phyloP scores from a whole-genome alignment of 2,113 vertebrate species.

The Syngnathoides biaculeatus region DNA sequence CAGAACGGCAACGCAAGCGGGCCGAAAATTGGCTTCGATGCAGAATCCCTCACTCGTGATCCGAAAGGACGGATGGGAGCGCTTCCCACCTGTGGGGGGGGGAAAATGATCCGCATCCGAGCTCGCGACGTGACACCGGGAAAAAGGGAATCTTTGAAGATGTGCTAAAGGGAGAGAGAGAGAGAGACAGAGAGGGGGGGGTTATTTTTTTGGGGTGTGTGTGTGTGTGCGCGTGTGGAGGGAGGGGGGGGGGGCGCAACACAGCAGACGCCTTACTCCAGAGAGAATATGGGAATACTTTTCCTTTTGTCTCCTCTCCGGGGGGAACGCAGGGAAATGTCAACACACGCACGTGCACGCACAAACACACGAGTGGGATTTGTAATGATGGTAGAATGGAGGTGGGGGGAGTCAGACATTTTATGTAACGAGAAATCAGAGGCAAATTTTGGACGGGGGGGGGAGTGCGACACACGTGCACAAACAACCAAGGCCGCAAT shows the following conservation, averaged over 20 bases:
- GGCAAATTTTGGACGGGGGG: slow-evolving; percentile 45
- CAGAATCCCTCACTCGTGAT: slow-evolving; percentile 16
- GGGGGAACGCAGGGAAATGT: slow-evolving; percentile 54
- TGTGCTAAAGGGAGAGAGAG: slow-evolving; percentile 18
- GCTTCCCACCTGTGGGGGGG: slow-evolving; percentile 28
- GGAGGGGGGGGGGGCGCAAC: slow-evolving; percentile 28
- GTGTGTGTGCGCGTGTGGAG: too few species aligned
- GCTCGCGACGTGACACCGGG: slow-evolving; percentile 30
- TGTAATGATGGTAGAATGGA: slow-evolving; percentile 33
- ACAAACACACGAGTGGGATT: slow-evolving; percentile 33
- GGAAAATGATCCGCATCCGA: slow-evolving; percentile 40
- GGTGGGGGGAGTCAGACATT: slow-evolving; percentile 37
- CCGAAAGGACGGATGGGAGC: slow-evolving; percentile 33
- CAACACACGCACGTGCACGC: slow-evolving; percentile 38
- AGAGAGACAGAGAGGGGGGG: neutral
- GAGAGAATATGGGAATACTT: slow-evolving; percentile 62
- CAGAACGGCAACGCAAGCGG: neutral
- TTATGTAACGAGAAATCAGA: slow-evolving; percentile 55
- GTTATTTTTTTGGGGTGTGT: too few species aligned
- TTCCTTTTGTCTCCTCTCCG: slow-evolving; percentile 46
- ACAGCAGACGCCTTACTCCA: slow-evolving; percentile 54
- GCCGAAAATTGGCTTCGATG: slow-evolving; percentile 8
- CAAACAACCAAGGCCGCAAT: slow-evolving; percentile 10
- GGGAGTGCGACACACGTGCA: slow-evolving; percentile 15
- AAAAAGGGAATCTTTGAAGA: slow-evolving; percentile 26